Evolutionary conservation across 2,888 invertebrate genomes (phyloP), one percentile per base, ranked within the genome.

Genomic region (Drosophila paranaensis): DNA sequence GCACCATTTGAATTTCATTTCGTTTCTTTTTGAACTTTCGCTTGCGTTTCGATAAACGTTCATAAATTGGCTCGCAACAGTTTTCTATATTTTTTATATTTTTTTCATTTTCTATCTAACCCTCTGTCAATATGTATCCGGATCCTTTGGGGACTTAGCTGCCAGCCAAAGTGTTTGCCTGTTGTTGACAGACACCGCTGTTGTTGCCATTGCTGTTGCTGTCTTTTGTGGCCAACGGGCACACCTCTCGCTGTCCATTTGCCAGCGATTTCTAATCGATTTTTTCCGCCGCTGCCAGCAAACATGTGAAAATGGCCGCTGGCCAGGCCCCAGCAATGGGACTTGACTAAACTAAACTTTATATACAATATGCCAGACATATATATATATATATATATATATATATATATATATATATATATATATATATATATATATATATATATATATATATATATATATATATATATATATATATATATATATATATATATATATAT

Each of bases 201-300:
- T 35, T 40, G 43, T 58, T 55, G 58, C 35, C 40, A 33, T 33
- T 39, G 42, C 51, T 57, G 58, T 20, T 51, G 55, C 40, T 60
- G 58, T 54, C 57, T 68, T 68, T 79, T 73, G 43, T 76, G 66
- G 89, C 81, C 81, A 72, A 61, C 81, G 89, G 84, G 88, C 84
- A 84, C 84, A 84, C 84, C 84, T 84, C 81, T 83, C 72, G 88
- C 84, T 89, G 89, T 85, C 89, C 84, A 87, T 87, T 87, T 85
- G 76, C 74, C 88, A 87, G 63, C 88, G 89, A 87, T 89, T 85
- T 85, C 84, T 85, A 85, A 85, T 85, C 89, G 84, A 85, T 89
- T 85, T 58, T 58, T 85, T 89, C 76, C 88, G 70, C 56, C 74
- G 70, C 74, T 73, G 79, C 65, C 63, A 61, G 71, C 79, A 48